phyloP scores from a whole-genome alignment of 2,113 vertebrate species.

The Steatornis caripensis region DNA sequence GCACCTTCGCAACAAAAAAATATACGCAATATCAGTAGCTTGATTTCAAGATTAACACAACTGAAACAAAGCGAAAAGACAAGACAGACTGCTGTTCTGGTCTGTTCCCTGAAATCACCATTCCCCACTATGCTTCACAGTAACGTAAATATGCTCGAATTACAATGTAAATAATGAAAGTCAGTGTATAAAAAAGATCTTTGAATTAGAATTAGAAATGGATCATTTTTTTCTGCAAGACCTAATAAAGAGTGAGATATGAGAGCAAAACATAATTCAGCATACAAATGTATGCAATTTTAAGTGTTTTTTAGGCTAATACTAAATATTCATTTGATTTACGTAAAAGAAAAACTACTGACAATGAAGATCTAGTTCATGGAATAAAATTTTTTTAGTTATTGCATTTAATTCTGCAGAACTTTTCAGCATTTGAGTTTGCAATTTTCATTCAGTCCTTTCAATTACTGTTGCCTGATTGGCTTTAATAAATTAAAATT shows the following conservation, averaged over 20 bases:
- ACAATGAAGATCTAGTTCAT: not conserved
- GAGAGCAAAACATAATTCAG: not conserved
- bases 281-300: not conserved
- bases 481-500: constrained; percentile 37
- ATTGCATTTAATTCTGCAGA: not conserved
- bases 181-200: not conserved
- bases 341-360: not conserved
- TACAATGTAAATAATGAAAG: not conserved
- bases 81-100: not conserved
- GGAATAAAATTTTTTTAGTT: not conserved
- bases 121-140: not conserved
- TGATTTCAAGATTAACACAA: not conserved
- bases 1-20: not conserved
- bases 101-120: not conserved
- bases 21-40: not conserved
- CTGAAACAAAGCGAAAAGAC: not conserved
- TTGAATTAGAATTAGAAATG: not conserved
- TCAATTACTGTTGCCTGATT: constrained; percentile 20
- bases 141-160: not conserved
- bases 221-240: not conserved
- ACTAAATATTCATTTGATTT: not conserved
- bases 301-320: not conserved
- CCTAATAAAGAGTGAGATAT: not conserved
- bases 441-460: not conserved
- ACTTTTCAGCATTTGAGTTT: not conserved